phyloP scores from a whole-genome alignment of 37 sponge, comb jelly and placozoan species.

The Spongia lamella region DNA sequence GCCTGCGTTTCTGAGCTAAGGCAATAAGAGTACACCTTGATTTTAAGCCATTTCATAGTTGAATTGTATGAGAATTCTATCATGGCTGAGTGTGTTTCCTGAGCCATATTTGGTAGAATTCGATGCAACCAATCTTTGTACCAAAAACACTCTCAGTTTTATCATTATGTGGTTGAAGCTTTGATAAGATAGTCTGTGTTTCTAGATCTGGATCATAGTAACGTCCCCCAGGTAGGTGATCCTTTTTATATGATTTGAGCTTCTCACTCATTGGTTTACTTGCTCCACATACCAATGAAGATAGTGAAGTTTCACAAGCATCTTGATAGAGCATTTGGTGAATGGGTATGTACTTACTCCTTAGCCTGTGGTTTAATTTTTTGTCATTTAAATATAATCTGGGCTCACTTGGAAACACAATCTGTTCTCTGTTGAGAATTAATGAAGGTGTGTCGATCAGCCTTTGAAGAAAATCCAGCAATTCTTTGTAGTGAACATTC shows the following conservation, averaged over 20 bases:
- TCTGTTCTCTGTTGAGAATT: conserved; percentile 7
- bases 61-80: conserved; percentile 1
- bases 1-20: no score
- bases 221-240: conserved; percentile 21
- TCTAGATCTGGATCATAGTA: conserved; percentile 23
- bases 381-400: conserved; percentile 14
- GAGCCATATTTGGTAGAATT: conserved; percentile 27
- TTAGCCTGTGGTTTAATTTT: conserved; percentile 29
- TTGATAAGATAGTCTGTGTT: background rate
- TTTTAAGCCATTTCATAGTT: conserved; percentile 3
- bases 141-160: conserved; percentile 36
- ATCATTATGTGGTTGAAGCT: conserved; percentile 34
- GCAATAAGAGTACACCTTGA: background rate
- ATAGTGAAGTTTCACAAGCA: no score
- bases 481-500: conserved; percentile 29
- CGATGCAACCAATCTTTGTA: conserved; percentile 18
- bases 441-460: background rate
- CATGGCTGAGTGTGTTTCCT: conserved; percentile 23
- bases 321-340: no score
- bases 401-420: conserved; percentile 31
- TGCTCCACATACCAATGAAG: conserved; percentile 3
- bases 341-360: no score
- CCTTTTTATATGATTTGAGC: conserved; percentile 24
- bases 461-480: conserved; percentile 15
- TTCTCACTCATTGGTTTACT: conserved; percentile 17